Conservation (phyloP, 2,888 invertebrate species). For the Pollenia labialis region DNA sequence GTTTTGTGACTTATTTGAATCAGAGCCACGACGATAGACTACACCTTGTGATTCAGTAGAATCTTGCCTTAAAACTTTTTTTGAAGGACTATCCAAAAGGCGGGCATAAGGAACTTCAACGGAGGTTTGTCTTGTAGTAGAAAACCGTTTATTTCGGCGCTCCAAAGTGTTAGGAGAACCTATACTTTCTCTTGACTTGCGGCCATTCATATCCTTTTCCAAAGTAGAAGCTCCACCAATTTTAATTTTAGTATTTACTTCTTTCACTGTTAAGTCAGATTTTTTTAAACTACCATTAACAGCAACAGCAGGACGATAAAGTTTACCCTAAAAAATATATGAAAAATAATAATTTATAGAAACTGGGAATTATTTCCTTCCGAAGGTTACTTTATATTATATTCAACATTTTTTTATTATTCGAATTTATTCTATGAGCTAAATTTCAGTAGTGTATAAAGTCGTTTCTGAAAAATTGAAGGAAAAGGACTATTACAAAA, state of each 20-base stretch:
- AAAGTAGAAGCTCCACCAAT: constrained; percentile 76
- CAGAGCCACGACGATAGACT: constrained; percentile 86
- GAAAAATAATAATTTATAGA: no score
- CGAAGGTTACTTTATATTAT: no score
- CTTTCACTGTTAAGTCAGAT: constrained; percentile 78
- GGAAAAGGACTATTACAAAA: no score
- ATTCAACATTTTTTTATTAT: no score
- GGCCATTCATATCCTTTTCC: constrained; percentile 78
- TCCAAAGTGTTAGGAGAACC: constrained; percentile 83
- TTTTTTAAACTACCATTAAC: constrained; percentile 82
- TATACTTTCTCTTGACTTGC: constrained; percentile 83
- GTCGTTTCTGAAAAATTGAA: no score
- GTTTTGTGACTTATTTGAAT: constrained; percentile 80
- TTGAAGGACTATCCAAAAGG: constrained; percentile 88
- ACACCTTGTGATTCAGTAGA: constrained; percentile 85
- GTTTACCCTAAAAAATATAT: constrained; percentile 76
- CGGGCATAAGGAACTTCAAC: constrained; percentile 90
- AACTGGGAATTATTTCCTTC: no score
- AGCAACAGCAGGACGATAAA: constrained; percentile 81
- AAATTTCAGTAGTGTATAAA: no score
- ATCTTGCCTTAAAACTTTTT: constrained; percentile 82
- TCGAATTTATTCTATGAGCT: no score
- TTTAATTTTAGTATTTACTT: constrained; percentile 80
- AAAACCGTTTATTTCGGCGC: constrained; percentile 85
- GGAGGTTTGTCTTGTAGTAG: constrained; percentile 81